Conservation (phyloP, 2,888 invertebrate genomes). For the Drosophila tripunctata region DNA sequence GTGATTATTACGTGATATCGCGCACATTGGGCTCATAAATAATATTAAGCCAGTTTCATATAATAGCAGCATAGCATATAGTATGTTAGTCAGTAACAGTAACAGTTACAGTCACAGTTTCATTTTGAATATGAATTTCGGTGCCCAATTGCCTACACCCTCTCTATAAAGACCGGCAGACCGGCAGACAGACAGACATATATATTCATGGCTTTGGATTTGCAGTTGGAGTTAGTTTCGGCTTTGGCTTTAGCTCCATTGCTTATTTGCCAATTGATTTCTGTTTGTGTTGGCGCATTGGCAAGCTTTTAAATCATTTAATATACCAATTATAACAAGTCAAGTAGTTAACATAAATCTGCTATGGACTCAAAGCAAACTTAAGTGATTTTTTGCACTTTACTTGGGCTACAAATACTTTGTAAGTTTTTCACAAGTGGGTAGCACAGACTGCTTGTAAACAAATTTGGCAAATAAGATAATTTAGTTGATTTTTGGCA, state of each 20-base stretch:
- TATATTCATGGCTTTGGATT: constrained; percentile 47
- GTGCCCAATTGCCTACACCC: constrained; percentile 61
- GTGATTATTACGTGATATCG: constrained; percentile 80
- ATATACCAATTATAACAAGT: constrained; percentile 84
- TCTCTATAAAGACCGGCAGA: constrained; percentile 30
- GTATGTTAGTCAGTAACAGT: constrained; percentile 4
- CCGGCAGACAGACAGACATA: constrained; percentile 31
- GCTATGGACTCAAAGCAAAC: constrained; percentile 59
- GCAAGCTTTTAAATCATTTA: constrained; percentile 83
- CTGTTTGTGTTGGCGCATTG: constrained; percentile 72
- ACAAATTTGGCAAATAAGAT: too few species aligned
- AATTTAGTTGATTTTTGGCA: too few species aligned
- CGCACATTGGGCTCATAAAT: constrained; percentile 74
- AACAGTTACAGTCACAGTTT: constrained; percentile 36
- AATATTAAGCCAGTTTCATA: constrained; percentile 74
- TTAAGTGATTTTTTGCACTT: constrained; percentile 72
- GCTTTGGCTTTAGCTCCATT: constrained; percentile 7
- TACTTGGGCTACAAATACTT: constrained; percentile 27
- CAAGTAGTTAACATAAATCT: constrained; percentile 83
- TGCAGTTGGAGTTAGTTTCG: constrained; percentile 13
- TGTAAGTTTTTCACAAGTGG: neutral
- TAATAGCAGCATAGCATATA: neutral
- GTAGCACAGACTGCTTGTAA: neutral
- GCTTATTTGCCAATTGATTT: constrained; percentile 64
- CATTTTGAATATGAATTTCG: constrained; percentile 36